Evolutionary conservation across 1,140 invertebrate species (phyloP), one percentile per base, ranked within the genome.

Genomic region (Anastrepha ludens): DNA sequence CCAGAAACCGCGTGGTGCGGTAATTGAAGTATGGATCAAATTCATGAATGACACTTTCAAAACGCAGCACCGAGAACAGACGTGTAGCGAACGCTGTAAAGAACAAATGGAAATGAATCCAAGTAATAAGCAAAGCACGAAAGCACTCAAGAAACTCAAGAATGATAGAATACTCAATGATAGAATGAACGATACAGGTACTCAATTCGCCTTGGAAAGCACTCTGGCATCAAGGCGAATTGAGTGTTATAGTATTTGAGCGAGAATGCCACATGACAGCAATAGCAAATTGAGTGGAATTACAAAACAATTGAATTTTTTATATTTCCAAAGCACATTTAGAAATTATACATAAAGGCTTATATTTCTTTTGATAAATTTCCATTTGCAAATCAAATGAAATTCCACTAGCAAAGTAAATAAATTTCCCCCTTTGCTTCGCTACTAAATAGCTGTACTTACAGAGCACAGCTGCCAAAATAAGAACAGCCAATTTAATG

Each of bases 11-110:
- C 13, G 99, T 99, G 60, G 98, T 99, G 90, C 99, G 95, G 93
- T 99, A 99, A 94, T 99, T 99, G 93, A 99, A 99, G 93, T 99
- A 99, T 1, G 98, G 98, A 96, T 99, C 98, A 94, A 99, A 99
- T 94, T 99, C 98, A 94, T 99, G 98, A 90, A 99, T 99, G 6
- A 99, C 98, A 94, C 98, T 98, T 94, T 99, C 98, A 94, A 98
- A 99, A 74, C 98, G 95, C 86, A 99, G 94, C n/a, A 99, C 98
- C 39, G 98, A 99, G 93, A 99, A 99, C 20, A 99, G 94, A 87
- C 98, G 95, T 20, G 97, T 98, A 55, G 97, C 98, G 95, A 99
- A 99, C 64, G 98, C 98, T 99, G 94, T 88, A 96, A 96, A 93
- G 93, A 90, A 78, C 60, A 90, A 90, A 89, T 89, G 88, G 81